Evolutionary conservation across 2,888 invertebrate genomes (phyloP).

Genomic region (Pharmacophagus antenor): DNA sequence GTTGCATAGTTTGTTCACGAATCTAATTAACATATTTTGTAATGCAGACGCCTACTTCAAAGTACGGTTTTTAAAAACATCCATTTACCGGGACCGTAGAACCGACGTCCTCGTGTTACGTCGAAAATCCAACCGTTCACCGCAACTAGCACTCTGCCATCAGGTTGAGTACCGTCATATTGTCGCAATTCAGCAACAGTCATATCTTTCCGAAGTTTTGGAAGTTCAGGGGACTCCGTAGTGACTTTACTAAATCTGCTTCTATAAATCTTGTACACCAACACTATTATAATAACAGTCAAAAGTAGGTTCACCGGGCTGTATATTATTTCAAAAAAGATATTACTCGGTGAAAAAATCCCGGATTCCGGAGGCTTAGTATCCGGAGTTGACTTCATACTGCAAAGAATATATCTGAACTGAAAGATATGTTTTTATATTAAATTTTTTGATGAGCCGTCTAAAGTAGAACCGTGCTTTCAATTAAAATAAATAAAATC

Average conservation of each 20-base stretch:
- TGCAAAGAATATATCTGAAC: constrained; percentile 2
- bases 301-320: constrained; percentile 85
- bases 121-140: constrained; percentile 98
- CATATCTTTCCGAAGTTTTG: constrained; percentile 94
- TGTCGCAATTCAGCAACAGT: constrained; percentile 91
- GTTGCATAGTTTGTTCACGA: constrained; percentile 34
- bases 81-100: constrained; percentile 95
- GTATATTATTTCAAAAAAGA: constrained; percentile 77
- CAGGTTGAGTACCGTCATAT: constrained; percentile 92
- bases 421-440: not conserved
- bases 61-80: constrained; percentile 32
- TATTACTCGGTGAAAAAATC: constrained; percentile 47
- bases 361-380: constrained; percentile 50
- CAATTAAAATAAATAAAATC: constrained; percentile 45
- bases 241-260: constrained; percentile 59
- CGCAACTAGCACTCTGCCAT: constrained; percentile 94
- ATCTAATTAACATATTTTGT: constrained; percentile 30
- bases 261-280: constrained; percentile 85
- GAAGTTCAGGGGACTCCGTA: constrained; percentile 73
- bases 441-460: constrained; percentile 27
- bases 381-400: constrained; percentile 61
- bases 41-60: not conserved
- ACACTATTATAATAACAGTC: constrained; percentile 82
- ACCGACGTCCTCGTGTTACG: constrained; percentile 92
- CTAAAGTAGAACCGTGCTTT: constrained; percentile 39